Percentiles rank a stretch among this genome's conserved stretches.
phyloP scores from a whole-genome alignment of 1,140 invertebrate genomes.

The Bombus consobrinus region DNA sequence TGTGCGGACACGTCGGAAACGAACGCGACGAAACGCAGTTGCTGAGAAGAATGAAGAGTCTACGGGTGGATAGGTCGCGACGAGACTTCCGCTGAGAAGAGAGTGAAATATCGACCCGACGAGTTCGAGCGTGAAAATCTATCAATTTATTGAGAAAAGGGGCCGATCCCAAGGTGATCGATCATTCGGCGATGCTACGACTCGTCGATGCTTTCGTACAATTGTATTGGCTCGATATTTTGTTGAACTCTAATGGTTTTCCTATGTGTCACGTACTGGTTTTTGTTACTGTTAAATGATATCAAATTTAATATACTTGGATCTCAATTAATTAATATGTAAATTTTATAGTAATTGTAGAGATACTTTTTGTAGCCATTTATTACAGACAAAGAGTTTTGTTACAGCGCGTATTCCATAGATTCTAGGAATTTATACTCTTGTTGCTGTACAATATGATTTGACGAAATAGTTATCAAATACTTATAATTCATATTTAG shows the following conservation, averaged over 20 bases:
- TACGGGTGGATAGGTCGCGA: background rate
- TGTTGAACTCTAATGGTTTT: background rate
- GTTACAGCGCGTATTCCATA: too few relatives aligned
- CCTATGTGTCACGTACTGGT: background rate
- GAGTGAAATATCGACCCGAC: background rate
- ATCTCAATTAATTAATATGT: too few relatives aligned
- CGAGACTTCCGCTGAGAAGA: background rate
- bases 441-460: too few relatives aligned
- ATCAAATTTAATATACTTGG: too few relatives aligned
- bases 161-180: background rate
- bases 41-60: conserved; percentile 1
- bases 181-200: background rate
- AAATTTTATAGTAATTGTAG: too few relatives aligned
- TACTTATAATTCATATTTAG: too few relatives aligned
- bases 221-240: background rate
- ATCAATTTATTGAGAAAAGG: conserved; percentile 8
- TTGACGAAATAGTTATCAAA: too few relatives aligned
- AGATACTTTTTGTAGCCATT: too few relatives aligned
- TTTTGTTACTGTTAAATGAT: too few relatives aligned
- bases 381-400: too few relatives aligned
- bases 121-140: conserved; percentile 2
- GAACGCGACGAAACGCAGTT: background rate
- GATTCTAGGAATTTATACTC: too few relatives aligned
- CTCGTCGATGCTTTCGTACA: background rate
- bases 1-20: conserved; percentile 38